phyloP scores from a whole-genome alignment of 2,888 invertebrate species.

The Drosophila atripex region DNA sequence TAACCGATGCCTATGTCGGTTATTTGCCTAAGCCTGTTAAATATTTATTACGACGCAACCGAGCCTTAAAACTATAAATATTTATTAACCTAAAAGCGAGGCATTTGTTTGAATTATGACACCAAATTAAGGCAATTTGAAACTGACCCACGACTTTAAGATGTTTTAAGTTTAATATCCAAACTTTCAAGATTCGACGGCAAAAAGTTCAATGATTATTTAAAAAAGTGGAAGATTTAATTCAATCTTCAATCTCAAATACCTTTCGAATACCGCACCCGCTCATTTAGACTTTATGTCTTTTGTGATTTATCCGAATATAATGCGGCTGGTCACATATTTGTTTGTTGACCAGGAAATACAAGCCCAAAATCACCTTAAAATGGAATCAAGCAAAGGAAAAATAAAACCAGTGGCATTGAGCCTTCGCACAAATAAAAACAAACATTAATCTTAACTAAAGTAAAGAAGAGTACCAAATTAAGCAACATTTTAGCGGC shows the following conservation, averaged over 20 bases:
- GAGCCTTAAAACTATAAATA: constrained; percentile 45
- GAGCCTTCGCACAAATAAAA: constrained; percentile 58
- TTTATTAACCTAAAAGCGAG: constrained; percentile 49
- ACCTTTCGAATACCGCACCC: constrained; percentile 25
- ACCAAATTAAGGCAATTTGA: constrained; percentile 44
- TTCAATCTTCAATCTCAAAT: neutral
- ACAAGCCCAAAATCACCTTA: constrained; percentile 24
- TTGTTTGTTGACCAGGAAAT: constrained; percentile 55
- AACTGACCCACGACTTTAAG: constrained; percentile 21
- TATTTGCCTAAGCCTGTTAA: constrained; percentile 35
- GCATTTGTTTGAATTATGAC: constrained; percentile 51
- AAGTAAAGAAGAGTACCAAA: constrained; percentile 46
- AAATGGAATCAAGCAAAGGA: constrained; percentile 28
- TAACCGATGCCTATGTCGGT: constrained; percentile 15
- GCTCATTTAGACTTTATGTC: constrained; percentile 21
- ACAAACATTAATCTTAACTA: constrained; percentile 57
- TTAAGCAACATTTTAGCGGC: constrained; percentile 51
- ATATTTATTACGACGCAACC: constrained; percentile 10
- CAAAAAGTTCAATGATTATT: constrained; percentile 12
- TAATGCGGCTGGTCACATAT: constrained; percentile 47
- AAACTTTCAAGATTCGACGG: neutral
- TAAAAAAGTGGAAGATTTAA: neutral
- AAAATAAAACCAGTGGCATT: constrained; percentile 71
- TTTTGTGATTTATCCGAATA: constrained; percentile 54
- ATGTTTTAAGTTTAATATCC: constrained; percentile 2